A percentile compares a stretch with the other conserved stretches of the same genome.
These are phyloP conservation scores for Synergus umbraculus DNA, from an alignment of 2,888 invertebrate species.

Conservation along the genomic window DNA sequence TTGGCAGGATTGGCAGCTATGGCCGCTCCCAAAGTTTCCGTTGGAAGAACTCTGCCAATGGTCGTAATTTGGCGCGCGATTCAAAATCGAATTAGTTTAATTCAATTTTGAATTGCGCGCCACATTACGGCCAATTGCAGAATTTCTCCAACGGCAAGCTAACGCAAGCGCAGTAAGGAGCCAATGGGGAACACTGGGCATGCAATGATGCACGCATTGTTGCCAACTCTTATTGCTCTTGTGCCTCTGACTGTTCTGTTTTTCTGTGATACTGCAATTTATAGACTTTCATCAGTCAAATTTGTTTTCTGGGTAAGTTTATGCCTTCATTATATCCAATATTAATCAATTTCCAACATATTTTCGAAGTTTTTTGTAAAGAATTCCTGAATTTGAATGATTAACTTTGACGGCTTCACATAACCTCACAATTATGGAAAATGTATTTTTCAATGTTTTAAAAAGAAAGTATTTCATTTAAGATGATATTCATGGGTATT, in stretches of 20 bases:
- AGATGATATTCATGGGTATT: neutral
- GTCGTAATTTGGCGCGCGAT: too few species aligned
- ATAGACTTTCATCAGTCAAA: neutral
- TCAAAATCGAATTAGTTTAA: too few species aligned
- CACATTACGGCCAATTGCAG: too few species aligned
- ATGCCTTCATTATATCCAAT: neutral
- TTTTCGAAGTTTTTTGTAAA: neutral
- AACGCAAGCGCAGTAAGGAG: too few species aligned
- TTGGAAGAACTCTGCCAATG: too few species aligned
- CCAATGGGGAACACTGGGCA: too few species aligned
- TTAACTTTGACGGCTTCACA: neutral
- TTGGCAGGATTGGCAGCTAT: too few species aligned
- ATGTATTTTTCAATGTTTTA: neutral
- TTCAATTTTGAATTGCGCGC: too few species aligned
- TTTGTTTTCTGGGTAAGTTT: conserved; percentile 8
- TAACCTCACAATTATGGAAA: conserved; percentile 11
- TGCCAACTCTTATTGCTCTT: too few species aligned
- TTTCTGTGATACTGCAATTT: conserved; percentile 9
- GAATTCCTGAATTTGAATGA: neutral
- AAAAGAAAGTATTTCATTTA: neutral
- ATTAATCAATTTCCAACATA: neutral
- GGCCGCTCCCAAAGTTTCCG: too few species aligned
- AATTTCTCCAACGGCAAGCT: too few species aligned
- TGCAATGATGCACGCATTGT: too few species aligned
- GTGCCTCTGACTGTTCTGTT: neutral